A percentile compares a stretch with the other conserved stretches of the same genome.
These are phyloP conservation scores for Poicephalus gulielmi DNA, from an alignment of 2,113 vertebrate species.

Conservation along the genomic window DNA sequence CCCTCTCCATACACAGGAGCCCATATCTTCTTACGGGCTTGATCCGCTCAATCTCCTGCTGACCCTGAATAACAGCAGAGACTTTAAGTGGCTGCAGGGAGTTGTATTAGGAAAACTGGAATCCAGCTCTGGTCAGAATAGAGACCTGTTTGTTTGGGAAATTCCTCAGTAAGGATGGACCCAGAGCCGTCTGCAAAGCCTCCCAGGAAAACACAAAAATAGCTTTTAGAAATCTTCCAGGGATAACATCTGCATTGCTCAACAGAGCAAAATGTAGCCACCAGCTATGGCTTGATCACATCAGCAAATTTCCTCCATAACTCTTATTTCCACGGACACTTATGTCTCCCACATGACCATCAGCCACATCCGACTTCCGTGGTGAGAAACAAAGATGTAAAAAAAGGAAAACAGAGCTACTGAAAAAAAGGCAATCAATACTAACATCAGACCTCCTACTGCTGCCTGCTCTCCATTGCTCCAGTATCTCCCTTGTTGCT, in stretches of 20 bases:
- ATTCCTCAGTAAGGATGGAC: neutral
- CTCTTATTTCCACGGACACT: neutral
- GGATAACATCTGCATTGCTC: neutral
- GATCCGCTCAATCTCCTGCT: neutral
- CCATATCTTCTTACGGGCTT: neutral
- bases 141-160: neutral
- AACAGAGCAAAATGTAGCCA: neutral
- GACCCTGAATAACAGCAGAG: neutral
- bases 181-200: neutral
- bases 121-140: neutral
- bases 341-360: neutral
- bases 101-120: neutral
- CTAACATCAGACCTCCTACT: neutral
- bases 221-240: neutral
- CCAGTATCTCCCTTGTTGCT: neutral
- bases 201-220: neutral
- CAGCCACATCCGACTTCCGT: neutral
- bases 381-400: neutral
- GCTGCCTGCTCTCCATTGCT: neutral
- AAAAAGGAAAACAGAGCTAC: neutral
- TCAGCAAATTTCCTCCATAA: neutral
- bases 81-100: rapidly evolving
- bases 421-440: neutral
- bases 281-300: neutral
- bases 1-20: neutral